Conservation (phyloP, 2,113 vertebrate genomes). For the Zosterops lateralis region DNA sequence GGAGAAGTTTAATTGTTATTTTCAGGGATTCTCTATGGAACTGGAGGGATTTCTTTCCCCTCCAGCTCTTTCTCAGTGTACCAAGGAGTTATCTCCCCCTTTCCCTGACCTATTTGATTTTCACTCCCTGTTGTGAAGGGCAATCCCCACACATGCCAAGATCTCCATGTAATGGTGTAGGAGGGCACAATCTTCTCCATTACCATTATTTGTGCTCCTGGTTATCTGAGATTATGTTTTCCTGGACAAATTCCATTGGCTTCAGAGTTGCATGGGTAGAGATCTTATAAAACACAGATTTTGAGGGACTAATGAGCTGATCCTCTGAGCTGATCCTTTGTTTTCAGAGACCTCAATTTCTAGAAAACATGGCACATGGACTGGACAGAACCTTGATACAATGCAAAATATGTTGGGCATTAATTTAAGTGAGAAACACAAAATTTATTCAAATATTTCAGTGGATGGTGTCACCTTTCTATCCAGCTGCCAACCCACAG, state of each 20-base stretch:
- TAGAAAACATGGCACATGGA: rapidly evolving
- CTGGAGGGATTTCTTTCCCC: neutral
- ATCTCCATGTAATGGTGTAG: rapidly evolving
- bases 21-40: neutral
- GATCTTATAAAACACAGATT: neutral
- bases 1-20: neutral
- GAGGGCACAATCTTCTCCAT: neutral
- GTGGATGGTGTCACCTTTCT: neutral
- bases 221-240: neutral
- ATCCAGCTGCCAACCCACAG: neutral
- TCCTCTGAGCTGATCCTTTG: neutral
- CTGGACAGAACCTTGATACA: neutral
- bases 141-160: neutral
- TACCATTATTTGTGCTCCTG: neutral
- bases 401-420: neutral
- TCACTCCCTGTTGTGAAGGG: neutral
- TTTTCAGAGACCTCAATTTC: neutral
- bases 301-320: neutral
- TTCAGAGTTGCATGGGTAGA: neutral
- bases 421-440: neutral
- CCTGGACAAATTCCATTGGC: neutral
- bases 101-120: neutral
- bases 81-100: neutral
- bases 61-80: neutral
- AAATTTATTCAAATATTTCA: neutral